phyloP scores from a whole-genome alignment of 2,797 vertebrate genomes.

The Pseudotriccus pelzelni region DNA sequence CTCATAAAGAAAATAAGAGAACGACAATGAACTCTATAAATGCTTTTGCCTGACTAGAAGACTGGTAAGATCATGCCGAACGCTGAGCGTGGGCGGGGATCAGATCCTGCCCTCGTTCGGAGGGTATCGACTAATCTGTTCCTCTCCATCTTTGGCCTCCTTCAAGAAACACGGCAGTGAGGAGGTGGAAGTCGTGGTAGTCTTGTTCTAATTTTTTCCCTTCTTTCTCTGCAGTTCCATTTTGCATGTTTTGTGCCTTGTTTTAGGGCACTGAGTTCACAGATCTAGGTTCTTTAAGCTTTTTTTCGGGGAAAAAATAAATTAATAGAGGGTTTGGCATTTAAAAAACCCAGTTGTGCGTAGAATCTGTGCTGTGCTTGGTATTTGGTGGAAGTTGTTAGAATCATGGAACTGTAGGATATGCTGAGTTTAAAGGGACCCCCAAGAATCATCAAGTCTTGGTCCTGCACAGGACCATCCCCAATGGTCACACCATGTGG shows the following conservation, averaged over 20 bases:
- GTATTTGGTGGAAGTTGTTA: not conserved
- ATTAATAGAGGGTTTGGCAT: rapidly evolving
- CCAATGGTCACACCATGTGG: not conserved
- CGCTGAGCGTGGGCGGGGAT: rapidly evolving
- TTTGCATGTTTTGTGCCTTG: not conserved
- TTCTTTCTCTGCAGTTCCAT: not conserved
- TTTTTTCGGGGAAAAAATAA: rapidly evolving
- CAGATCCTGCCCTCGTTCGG: not conserved
- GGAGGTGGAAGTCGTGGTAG: not conserved
- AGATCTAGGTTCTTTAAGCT: not conserved
- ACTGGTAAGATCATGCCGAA: not conserved
- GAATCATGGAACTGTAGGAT: not conserved
- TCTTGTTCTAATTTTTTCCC: not conserved
- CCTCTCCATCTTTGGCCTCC: rapidly evolving
- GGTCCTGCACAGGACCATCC: not conserved
- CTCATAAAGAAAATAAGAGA: not conserved
- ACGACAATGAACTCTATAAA: rapidly evolving
- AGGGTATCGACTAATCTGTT: rapidly evolving
- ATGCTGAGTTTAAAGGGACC: not conserved
- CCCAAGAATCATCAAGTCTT: not conserved
- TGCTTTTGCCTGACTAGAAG: not conserved
- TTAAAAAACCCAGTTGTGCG: not conserved
- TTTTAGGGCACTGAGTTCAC: not conserved
- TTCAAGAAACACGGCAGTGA: rapidly evolving
- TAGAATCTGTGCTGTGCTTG: not conserved